Evolutionary conservation across 2,113 vertebrate species (phyloP).

Genomic region (Dryoscopus gambensis): DNA sequence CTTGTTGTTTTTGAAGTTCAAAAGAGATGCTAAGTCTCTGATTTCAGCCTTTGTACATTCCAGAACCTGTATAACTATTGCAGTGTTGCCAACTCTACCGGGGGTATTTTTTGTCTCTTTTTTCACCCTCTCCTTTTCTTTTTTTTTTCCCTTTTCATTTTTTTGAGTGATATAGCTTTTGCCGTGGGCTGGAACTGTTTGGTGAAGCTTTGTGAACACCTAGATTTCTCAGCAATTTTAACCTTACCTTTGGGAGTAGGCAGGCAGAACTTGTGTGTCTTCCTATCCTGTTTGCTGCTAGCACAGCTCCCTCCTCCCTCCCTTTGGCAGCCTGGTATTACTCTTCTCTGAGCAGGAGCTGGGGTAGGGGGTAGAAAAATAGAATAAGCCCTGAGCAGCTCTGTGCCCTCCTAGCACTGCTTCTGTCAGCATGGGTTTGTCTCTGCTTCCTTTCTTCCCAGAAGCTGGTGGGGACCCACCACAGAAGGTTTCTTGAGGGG

Average conservation of each 20-base stretch:
- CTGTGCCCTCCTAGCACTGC: neutral
- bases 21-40: slow-evolving; percentile 63
- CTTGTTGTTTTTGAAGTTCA: slow-evolving; percentile 67
- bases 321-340: neutral
- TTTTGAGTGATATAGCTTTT: neutral
- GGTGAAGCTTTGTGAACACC: neutral
- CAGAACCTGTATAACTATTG: slow-evolving; percentile 62
- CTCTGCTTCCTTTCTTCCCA: neutral
- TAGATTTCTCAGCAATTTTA: neutral
- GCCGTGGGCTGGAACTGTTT: neutral
- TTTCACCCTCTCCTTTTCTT: rapidly evolving
- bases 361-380: neutral
- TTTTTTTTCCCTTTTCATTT: neutral
- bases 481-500: neutral
- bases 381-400: neutral
- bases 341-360: neutral
- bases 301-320: neutral
- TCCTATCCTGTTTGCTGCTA: neutral
- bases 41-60: slow-evolving; percentile 60
- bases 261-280: neutral
- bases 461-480: neutral
- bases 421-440: neutral
- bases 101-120: neutral
- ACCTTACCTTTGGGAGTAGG: neutral
- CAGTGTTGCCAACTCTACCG: slow-evolving; percentile 44